Percentiles rank a stretch among this genome's conserved stretches.
Evolutionary conservation across 2,113 vertebrate species (phyloP).

Genomic region (zebrafish (Danio rerio)): DNA sequence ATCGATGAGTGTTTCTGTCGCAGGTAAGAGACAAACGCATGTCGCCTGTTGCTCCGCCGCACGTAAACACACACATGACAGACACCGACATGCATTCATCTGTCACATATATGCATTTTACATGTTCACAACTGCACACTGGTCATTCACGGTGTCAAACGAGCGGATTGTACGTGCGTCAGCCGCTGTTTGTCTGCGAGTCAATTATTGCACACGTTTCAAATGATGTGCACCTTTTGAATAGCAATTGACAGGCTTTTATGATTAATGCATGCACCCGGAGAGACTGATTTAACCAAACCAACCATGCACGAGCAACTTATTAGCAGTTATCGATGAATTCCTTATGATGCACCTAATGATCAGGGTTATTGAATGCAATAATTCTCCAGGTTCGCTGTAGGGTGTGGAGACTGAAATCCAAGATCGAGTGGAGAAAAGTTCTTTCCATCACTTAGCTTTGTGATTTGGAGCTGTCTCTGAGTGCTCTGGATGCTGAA

Average conservation of each 20-base stretch:
- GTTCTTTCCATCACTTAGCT: conserved; percentile 13
- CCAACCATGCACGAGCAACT: background rate
- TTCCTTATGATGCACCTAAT: background rate
- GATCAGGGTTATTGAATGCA: background rate
- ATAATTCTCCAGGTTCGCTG: background rate
- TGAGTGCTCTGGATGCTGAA: conserved; percentile 7
- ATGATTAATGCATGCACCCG: background rate
- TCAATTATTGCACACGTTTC: background rate
- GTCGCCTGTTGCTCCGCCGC: conserved; percentile 77
- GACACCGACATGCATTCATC: conserved; percentile 1
- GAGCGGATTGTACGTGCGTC: background rate
- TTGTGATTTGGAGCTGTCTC: conserved; percentile 1
- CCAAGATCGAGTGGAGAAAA: background rate
- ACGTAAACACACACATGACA: conserved; percentile 1
- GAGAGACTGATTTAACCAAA: background rate
- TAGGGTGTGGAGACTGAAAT: conserved; percentile 13
- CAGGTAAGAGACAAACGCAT: conserved; percentile 72
- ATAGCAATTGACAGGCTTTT: conserved; percentile 5
- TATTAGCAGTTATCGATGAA: background rate
- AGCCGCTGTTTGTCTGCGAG: background rate
- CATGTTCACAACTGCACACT: background rate
- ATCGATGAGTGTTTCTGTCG: conserved; percentile 52
- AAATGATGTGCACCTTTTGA: background rate
- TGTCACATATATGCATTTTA: conserved; percentile 3
- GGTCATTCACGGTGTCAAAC: background rate